Evolutionary conservation across 1,140 invertebrate genomes (phyloP), one percentile per base, ranked within the genome.

Genomic region (Cyclina sinensis): DNA sequence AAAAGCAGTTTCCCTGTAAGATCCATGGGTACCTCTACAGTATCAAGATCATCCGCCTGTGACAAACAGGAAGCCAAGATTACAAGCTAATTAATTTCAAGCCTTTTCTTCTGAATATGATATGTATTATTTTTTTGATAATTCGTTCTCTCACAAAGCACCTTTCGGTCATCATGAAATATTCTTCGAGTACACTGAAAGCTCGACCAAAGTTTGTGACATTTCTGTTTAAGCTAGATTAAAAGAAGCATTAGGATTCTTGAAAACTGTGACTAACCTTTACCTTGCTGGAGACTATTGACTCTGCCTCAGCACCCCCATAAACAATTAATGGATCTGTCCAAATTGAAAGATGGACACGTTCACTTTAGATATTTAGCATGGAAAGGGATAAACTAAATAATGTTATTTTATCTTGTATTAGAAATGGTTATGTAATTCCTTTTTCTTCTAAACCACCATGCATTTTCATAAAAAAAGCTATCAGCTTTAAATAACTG

Each of bases 381-480:
- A n/a, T n/a, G n/a, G 59, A 21, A 27, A 70, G 14, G 3, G 11
- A 76, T n/a, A 32, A 32, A 39, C 18, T 32, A 65, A 57, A 82
- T 39, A 59, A 65, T 37, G 30, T 74, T 21, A 76, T 85, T 35
- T 54, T 85, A 16, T 35, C 48, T 46, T 43, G 43, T 51, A n/a
- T 86, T 3, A 9, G 21, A 57, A 54, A 78, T 24, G 84, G 84
- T 16, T 86, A 78, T 65, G 35, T 46, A 16, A 86, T 86, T 30
- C 24, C 51, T 43, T 78, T 62, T 78, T 24, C 32, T 54, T 48
- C 32, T 37, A 62, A 46, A 37, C 80, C 80, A 12, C 80, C 80
- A 1, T n/a, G 5, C 65, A 65, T 65, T n/a, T n/a, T n/a, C n/a
- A n/a, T n/a, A n/a, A n/a, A n/a, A n/a, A n/a, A n/a, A n/a, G n/a